Conservation (phyloP, 2,113 vertebrate species). For the Zonotrichia leucophrys region DNA sequence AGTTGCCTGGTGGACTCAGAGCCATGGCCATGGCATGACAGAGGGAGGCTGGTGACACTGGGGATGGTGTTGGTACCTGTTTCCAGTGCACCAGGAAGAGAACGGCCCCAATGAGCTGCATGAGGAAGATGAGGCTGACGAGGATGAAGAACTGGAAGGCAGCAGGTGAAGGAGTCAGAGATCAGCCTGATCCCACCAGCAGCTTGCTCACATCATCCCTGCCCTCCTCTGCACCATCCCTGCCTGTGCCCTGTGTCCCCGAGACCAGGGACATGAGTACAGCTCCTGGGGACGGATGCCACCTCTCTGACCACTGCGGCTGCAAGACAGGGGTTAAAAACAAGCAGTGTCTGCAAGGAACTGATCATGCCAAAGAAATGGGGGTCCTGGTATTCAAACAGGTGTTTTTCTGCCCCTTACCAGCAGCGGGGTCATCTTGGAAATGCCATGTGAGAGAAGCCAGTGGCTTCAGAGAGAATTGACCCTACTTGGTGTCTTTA, state of each 20-base stretch:
- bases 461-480: background rate
- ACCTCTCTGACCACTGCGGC: background rate
- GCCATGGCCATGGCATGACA: fast-evolving
- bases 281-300: background rate
- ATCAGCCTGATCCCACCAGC: fast-evolving
- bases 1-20: background rate
- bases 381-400: background rate
- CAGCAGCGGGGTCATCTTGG: fast-evolving
- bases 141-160: constrained; percentile 65
- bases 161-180: background rate
- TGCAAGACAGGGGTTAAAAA: background rate
- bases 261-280: fast-evolving
- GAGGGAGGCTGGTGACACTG: background rate
- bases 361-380: background rate
- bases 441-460: background rate
- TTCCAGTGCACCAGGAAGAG: constrained; percentile 61
- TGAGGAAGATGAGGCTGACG: constrained; percentile 40
- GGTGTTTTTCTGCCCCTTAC: background rate
- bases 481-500: background rate
- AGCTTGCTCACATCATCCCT: background rate
- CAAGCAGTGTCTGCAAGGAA: fast-evolving
- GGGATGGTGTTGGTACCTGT: background rate
- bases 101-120: background rate
- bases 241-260: background rate
- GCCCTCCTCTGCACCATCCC: background rate